Base-by-base conservation (phyloP, 2,888 invertebrate genomes). In the Prenolepis imparis region DNA sequence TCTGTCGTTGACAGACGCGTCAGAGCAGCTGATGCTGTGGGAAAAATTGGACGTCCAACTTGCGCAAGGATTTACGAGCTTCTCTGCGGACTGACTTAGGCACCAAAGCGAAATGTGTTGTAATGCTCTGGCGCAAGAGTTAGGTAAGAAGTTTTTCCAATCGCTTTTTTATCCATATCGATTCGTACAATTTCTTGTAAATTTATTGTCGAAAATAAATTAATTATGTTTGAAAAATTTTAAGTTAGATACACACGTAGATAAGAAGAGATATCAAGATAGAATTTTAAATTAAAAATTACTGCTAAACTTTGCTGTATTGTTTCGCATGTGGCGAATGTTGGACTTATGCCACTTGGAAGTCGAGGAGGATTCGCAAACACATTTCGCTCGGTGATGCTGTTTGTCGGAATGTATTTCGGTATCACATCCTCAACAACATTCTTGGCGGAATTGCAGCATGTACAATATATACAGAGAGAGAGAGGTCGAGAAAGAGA, bases 1-100 rank as follows among this genome's bases (percentile, higher is more conserved):
- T 70, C 78, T 78, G 68, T 12, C 68, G 59, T 70, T 80, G 78
- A 78, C 78, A 78, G 70, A 80, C 32, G 68, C 41, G 59, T 36
- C 59, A 44, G 77, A 44, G 77, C 77, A 57, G 32, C 77, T 32
- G 59, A 78, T 67, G 21, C 28, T 36, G 59, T 21, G 59, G 39
- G 68, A 68, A 21, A 78, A 78, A 67, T 68, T 78, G 68, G 32
- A 78, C 44, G 68, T 44, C 28, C 21, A 59, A 78, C 32, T 59
- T 41, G 57, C 67, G 36, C 55, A 21, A 67, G 44, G 32, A 68
- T 78, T 57, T 41, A 68, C 68, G 57, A 44, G 67, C 57, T 8
- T 39, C 36, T 21, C 41, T 1, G 55, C 66, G 41, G 55, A 77
- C 28, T 57, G 66, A 36, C 36, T 77, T 67, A 57, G 32, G 57